phyloP scores from a whole-genome alignment of 1,140 invertebrate genomes.

The Drosophila nigrodunni region DNA sequence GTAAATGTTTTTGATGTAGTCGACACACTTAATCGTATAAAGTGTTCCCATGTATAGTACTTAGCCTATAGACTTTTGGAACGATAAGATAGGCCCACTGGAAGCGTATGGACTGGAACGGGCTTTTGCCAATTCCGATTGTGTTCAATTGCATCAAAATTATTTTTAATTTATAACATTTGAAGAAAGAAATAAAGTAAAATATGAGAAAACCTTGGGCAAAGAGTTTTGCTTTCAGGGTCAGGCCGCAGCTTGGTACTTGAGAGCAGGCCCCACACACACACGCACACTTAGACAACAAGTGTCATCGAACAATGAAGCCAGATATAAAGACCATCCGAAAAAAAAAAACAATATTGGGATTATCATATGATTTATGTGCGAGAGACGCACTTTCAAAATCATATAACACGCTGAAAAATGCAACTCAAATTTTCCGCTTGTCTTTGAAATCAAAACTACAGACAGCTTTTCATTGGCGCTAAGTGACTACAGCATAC shows the following conservation, averaged over 20 bases:
- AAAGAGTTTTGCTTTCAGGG: constrained; percentile 44
- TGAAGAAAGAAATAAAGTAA: background rate
- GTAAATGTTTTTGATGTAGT: constrained; percentile 20
- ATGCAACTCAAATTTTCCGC: constrained; percentile 34
- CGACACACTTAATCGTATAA: constrained; percentile 18
- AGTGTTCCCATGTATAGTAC: constrained; percentile 9
- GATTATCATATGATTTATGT: constrained; percentile 76
- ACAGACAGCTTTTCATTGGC: background rate
- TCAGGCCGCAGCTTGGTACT: constrained; percentile 34
- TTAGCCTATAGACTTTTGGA: constrained; percentile 18
- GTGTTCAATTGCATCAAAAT: constrained; percentile 66
- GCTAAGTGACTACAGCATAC: background rate
- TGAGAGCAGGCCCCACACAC: constrained; percentile 49
- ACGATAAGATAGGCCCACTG: constrained; percentile 61
- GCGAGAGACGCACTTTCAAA: constrained; percentile 67
- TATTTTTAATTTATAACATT: constrained; percentile 56
- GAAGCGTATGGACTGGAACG: constrained; percentile 14
- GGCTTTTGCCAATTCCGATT: constrained; percentile 53
- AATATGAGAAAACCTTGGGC: constrained; percentile 37
- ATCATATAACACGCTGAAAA: constrained; percentile 48
- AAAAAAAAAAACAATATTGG: constrained; percentile 52
- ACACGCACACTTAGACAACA: constrained; percentile 22
- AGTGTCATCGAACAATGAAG: constrained; percentile 64
- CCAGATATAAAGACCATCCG: constrained; percentile 32
- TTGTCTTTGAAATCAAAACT: constrained; percentile 25